A percentile compares a stretch with the other conserved stretches of the same genome.
Conservation (phyloP, 2,113 vertebrate genomes). For the Cyprinodon brontotheroides region DNA sequence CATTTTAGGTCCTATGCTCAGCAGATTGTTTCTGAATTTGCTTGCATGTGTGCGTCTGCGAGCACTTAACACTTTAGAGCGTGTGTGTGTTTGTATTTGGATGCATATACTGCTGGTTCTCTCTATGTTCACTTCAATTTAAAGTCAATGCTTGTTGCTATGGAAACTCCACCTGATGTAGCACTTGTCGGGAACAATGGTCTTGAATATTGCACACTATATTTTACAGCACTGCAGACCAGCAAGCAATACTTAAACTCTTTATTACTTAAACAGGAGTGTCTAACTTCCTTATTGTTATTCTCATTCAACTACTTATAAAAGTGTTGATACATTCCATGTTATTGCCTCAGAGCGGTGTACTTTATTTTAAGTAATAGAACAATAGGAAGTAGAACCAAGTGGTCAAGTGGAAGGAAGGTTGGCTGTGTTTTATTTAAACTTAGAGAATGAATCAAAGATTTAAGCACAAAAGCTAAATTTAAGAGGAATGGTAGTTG, state of each 20-base stretch:
- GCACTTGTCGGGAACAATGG: conserved; percentile 63
- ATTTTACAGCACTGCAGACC: conserved; percentile 55
- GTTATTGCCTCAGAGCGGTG: too few relatives aligned
- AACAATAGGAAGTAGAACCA: too few relatives aligned
- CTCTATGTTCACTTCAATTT: conserved; percentile 66
- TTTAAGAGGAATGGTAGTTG: too few relatives aligned
- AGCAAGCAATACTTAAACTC: conserved; percentile 47
- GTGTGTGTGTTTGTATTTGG: conserved; percentile 39
- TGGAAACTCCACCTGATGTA: conserved; percentile 75
- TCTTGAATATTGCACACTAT: conserved; percentile 64
- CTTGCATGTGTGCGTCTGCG: conserved; percentile 15
- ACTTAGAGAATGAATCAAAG: too few relatives aligned
- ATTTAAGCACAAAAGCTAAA: too few relatives aligned
- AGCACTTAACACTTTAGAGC: conserved; percentile 40
- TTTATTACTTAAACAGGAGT: conserved; percentile 32
- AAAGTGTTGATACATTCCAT: conserved; percentile 8
- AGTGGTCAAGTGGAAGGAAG: too few relatives aligned
- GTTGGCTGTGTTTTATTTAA: too few relatives aligned
- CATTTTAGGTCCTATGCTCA: conserved; percentile 41
- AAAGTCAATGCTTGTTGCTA: conserved; percentile 77
- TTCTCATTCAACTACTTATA: conserved; percentile 27
- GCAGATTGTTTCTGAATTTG: conserved; percentile 59
- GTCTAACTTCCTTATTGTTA: conserved; percentile 23
- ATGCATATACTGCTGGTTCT: conserved; percentile 48
- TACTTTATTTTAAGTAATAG: too few relatives aligned